These are phyloP conservation scores for Cheilosia scutellata DNA, from an alignment of 2,888 invertebrate species.

Conservation along the genomic window DNA sequence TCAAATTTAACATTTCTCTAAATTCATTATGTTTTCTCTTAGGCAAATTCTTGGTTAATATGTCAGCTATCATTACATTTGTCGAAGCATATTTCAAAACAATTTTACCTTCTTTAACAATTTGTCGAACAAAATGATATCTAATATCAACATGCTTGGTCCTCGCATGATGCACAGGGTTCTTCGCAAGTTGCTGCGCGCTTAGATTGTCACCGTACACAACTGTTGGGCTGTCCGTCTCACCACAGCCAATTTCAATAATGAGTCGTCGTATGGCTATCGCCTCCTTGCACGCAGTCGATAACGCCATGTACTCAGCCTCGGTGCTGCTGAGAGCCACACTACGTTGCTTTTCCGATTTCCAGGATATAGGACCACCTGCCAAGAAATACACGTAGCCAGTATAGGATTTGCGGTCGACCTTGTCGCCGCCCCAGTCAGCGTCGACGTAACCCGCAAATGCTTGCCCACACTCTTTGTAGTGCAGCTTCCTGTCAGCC, in stretches of 20 bases:
- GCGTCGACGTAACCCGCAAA: slow-evolving; percentile 39
- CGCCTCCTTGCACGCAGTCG: slow-evolving; percentile 15
- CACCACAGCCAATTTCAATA: slow-evolving; percentile 8
- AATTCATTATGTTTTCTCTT: slow-evolving; percentile 3
- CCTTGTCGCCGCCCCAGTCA: slow-evolving; percentile 25
- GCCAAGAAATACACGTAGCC: slow-evolving; percentile 59
- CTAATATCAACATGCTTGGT: slow-evolving; percentile 36
- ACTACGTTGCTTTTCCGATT: slow-evolving; percentile 24
- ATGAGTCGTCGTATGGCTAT: slow-evolving; percentile 2
- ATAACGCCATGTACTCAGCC: slow-evolving; percentile 14
- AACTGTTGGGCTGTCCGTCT: neutral
- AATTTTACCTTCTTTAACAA: slow-evolving; percentile 21
- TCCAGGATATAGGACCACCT: slow-evolving; percentile 47
- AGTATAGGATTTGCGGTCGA: slow-evolving; percentile 63
- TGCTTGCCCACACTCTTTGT: slow-evolving; percentile 8
- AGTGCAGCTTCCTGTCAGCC: slow-evolving; percentile 17
- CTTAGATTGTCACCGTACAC: slow-evolving; percentile 19
- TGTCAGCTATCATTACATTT: slow-evolving; percentile 3
- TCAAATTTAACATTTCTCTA: too few species aligned
- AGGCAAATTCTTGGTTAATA: slow-evolving; percentile 15
- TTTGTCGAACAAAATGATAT: slow-evolving; percentile 32
- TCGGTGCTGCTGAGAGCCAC: slow-evolving; percentile 24
- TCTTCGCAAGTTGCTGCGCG: slow-evolving; percentile 26
- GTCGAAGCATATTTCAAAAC: slow-evolving; percentile 19
- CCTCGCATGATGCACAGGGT: slow-evolving; percentile 30